Evolutionary conservation across 2,113 vertebrate species (phyloP).

Genomic region (Ancistrus triradiatus): DNA sequence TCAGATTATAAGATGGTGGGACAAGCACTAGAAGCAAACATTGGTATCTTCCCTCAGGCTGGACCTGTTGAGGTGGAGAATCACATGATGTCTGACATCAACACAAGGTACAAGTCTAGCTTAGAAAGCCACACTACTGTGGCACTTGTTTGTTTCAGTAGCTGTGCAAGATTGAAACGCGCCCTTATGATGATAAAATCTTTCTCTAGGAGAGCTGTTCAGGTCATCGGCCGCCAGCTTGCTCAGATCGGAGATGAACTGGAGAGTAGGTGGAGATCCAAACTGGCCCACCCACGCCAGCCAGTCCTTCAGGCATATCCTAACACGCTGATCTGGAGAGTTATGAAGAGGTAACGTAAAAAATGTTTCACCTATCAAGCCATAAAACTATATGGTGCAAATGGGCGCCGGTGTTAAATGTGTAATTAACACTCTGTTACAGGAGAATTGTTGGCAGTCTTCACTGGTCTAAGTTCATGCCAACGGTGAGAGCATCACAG

Average conservation of each 20-base stretch:
- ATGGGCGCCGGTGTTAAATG: too few relatives aligned
- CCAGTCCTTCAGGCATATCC: slow-evolving; percentile 48
- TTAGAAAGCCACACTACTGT: background rate
- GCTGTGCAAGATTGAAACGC: too few relatives aligned
- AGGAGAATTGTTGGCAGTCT: slow-evolving; percentile 52
- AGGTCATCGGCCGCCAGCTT: slow-evolving; percentile 72
- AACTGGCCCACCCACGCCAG: slow-evolving; percentile 32
- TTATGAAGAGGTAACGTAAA: slow-evolving; percentile 50
- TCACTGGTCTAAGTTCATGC: slow-evolving; percentile 47
- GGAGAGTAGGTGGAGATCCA: slow-evolving; percentile 54
- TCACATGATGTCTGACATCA: slow-evolving; percentile 36
- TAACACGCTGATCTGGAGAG: slow-evolving; percentile 48
- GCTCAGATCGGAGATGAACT: slow-evolving; percentile 81
- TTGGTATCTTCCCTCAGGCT: slow-evolving; percentile 59
- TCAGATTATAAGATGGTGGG: slow-evolving; percentile 66
- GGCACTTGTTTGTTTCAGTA: background rate
- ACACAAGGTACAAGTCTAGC: slow-evolving; percentile 42
- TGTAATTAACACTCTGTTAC: too few relatives aligned
- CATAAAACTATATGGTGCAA: too few relatives aligned
- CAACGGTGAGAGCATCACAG: slow-evolving; percentile 52
- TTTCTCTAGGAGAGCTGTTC: slow-evolving; percentile 52
- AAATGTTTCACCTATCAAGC: background rate
- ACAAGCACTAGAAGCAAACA: slow-evolving; percentile 51
- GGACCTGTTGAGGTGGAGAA: slow-evolving; percentile 61
- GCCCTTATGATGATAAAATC: background rate